Base-by-base conservation (phyloP, 2,113 vertebrate species). In the Origma solitaria region DNA sequence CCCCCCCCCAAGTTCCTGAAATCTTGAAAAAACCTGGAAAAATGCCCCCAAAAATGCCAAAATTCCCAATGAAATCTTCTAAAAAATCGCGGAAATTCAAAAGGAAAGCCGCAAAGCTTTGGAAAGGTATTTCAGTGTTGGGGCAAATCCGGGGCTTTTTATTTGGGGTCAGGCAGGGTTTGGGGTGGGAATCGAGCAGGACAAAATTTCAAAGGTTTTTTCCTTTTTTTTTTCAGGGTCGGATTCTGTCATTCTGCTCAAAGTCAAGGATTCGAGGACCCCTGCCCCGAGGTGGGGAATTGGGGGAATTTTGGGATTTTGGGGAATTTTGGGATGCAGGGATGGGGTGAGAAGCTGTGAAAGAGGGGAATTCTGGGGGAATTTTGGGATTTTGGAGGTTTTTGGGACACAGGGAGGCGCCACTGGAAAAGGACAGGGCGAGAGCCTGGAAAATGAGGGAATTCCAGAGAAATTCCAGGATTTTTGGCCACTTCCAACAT, bases 241-340 rank as follows among this genome's bases (percentile, higher is more conserved):
- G 8, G 98, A 99, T 92, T 99, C 99, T 18, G 98, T 99, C 88
- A 99, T 99, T 97, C 98, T 99, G 97, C 97, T 99, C 80, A 98
- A 98, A 95, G 98, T 99, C 42, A 97, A 99, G 97, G 98, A 98
- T 92, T 96, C 98, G 91, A 98, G 98, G 96, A 98, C 97, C 33
- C 96, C 97, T 25, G 94, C 98, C 78, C 97, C 98, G 17, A 99
- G 99, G 99, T 99, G 93, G 97, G 97, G 19, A 37, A 54, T 24
- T 10, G 3, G 19, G 2, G 19, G 21, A 24, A 19, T 45, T 45
- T 16, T 9, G 23, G 14, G 22, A 16, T 22, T 47, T 47, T 47
- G 8, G 28, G 19, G 27, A 38, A 42, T 22, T 47, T 47, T 47
- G 8, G 28, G 19, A 18, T 38, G 31, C 20, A 38, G 19, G 38